Evolutionary conservation across 2,113 vertebrate species (phyloP).

Genomic region (Daubentonia madagascariensis): DNA sequence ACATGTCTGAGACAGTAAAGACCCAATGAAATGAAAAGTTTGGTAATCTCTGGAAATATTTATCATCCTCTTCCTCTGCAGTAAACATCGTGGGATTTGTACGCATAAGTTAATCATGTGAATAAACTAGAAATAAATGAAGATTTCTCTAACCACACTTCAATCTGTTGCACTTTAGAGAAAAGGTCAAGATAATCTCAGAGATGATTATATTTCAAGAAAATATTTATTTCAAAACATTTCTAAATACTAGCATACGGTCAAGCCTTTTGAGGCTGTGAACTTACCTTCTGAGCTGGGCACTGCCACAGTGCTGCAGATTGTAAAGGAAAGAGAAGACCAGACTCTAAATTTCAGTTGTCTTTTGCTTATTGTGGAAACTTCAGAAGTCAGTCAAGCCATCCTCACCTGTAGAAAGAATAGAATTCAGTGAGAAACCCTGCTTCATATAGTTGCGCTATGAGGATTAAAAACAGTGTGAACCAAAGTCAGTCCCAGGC

Average conservation of each 20-base stretch:
- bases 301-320: neutral
- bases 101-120: neutral
- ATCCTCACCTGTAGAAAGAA: neutral
- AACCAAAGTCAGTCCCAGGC: neutral
- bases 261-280: neutral
- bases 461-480: neutral
- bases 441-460: neutral
- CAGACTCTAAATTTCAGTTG: neutral
- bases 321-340: neutral
- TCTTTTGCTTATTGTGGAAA: neutral
- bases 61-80: neutral
- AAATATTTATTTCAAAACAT: conserved; percentile 17
- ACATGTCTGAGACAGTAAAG: neutral
- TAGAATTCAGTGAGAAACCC: neutral
- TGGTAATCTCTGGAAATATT: neutral
- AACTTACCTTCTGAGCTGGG: neutral
- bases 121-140: neutral
- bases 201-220: neutral
- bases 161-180: neutral
- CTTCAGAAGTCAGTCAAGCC: neutral
- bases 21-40: neutral
- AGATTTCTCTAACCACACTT: neutral
- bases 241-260: neutral
- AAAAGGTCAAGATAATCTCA: neutral
- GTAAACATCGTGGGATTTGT: neutral